phyloP scores from a whole-genome alignment of 2,113 vertebrate species.

The Procavia capensis region DNA sequence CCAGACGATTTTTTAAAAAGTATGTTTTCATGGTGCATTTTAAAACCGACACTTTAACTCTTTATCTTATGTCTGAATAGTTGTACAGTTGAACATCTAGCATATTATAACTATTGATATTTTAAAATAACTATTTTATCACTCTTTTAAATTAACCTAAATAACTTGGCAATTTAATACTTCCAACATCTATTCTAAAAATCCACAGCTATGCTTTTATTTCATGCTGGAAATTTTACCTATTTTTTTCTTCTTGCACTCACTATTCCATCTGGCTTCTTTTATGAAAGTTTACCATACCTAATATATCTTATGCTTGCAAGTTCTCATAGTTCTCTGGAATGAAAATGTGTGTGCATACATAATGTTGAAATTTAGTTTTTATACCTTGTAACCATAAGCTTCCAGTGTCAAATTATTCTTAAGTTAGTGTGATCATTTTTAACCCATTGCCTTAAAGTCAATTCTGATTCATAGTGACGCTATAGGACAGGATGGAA shows the following conservation, averaged over 20 bases:
- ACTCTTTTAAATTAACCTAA: not conserved
- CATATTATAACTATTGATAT: not conserved
- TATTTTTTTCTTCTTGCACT: not conserved
- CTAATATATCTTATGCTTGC: not conserved
- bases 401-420: not conserved
- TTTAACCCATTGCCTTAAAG: not conserved
- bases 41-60: not conserved
- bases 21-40: not conserved
- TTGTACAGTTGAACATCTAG: not conserved
- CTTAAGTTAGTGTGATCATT: not conserved
- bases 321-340: not conserved
- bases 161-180: not conserved
- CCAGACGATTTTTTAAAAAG: not conserved
- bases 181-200: not conserved
- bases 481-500: not conserved
- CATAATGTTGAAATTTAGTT: not conserved
- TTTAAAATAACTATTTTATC: not conserved
- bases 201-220: not conserved
- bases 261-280: not conserved
- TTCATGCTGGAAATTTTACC: not conserved
- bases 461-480: not conserved
- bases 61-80: not conserved
- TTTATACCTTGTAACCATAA: constrained; percentile 67
- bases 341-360: not conserved
- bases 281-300: not conserved